These are phyloP conservation scores for Hemicordylus capensis DNA, from an alignment of 2,113 vertebrate species.

Conservation along the genomic window DNA sequence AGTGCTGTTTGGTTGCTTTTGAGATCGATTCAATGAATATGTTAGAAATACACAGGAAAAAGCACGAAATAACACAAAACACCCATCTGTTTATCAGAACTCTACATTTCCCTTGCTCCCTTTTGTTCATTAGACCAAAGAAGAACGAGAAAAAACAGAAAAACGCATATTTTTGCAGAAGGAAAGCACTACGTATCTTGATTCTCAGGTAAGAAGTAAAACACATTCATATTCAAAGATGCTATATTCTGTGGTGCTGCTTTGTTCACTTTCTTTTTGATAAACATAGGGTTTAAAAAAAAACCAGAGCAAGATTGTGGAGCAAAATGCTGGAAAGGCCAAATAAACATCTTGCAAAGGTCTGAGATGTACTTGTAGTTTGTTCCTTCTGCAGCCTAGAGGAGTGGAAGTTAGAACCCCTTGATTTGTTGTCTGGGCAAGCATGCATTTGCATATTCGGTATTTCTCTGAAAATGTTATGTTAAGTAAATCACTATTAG, in stretches of 20 bases:
- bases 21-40: not conserved
- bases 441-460: conserved; percentile 47
- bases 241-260: conserved; percentile 28
- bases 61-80: not conserved
- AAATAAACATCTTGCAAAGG: not conserved
- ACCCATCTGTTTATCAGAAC: conserved; percentile 43
- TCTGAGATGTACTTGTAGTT: conserved; percentile 30
- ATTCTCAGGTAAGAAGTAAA: conserved; percentile 80
- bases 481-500: conserved; percentile 31
- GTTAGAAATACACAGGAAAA: conserved; percentile 1
- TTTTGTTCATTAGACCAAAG: conserved; percentile 79
- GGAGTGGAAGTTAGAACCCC: not conserved
- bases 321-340: conserved; percentile 20
- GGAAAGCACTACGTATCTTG: conserved; percentile 80
- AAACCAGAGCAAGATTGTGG: conserved; percentile 41
- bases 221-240: conserved; percentile 46
- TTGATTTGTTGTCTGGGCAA: conserved; percentile 18
- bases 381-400: not conserved
- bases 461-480: not conserved
- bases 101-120: conserved; percentile 69
- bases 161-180: conserved; percentile 81
- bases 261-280: conserved; percentile 53
- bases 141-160: conserved; percentile 82
- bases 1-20: too few species aligned
- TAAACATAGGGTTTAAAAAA: not conserved